phyloP scores from a whole-genome alignment of 2,113 vertebrate species.

The Dicerorhinus sumatrensis region DNA sequence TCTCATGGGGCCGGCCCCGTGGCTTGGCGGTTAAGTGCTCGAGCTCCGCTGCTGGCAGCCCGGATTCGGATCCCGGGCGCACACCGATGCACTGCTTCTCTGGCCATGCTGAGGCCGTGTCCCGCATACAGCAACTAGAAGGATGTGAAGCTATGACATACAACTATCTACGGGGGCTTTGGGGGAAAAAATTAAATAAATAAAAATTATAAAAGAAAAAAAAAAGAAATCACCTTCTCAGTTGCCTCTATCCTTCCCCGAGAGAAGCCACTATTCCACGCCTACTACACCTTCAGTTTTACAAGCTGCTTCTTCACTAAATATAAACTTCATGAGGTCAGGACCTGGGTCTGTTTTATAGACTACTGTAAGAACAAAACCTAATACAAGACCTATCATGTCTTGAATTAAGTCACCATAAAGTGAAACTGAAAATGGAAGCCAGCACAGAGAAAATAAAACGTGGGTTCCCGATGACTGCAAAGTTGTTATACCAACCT shows the following conservation, averaged over 20 bases:
- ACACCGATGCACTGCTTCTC: no score
- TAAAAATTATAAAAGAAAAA: no score
- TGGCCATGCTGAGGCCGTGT: no score
- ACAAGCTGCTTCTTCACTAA: neutral
- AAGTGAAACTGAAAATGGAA: neutral
- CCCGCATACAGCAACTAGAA: no score
- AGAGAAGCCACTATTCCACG: neutral
- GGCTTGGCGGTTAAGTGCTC: no score
- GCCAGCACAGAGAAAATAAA: neutral
- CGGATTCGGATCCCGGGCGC: no score
- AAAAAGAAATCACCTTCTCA: neutral
- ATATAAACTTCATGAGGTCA: neutral
- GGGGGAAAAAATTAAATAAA: no score
- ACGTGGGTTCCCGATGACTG: neutral
- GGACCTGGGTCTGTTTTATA: neutral
- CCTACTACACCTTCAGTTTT: neutral
- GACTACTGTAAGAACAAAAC: neutral
- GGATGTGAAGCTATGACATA: no score
- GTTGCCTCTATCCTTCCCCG: neutral
- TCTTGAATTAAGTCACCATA: neutral
- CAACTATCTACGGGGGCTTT: no score
- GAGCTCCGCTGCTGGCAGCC: no score
- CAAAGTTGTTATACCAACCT: neutral
- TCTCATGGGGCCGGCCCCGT: neutral
- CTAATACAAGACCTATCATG: neutral